Evolutionary conservation across 2,888 invertebrate genomes (phyloP), one percentile per base, ranked within the genome.

Genomic region (Diarsia brunnea): DNA sequence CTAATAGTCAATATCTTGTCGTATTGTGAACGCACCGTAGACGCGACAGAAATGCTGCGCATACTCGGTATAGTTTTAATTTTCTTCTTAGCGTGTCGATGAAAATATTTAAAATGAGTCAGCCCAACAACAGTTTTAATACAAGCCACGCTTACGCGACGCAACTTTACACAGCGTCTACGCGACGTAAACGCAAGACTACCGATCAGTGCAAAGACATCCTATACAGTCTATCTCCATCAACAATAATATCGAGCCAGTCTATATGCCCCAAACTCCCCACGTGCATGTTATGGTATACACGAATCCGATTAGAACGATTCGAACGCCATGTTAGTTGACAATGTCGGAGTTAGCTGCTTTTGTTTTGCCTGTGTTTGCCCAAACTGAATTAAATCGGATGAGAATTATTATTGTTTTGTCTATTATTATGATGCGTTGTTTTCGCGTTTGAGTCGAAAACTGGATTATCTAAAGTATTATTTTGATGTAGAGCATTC

Each of bases 301-400:
- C 78, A 82, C 69, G 71, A 84, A 87, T 84, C 74, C 87, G 87
- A 86, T 84, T 86, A 86, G 85, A 79, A 74, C 75, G 73, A 81
- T 86, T 84, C 78, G 67, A 87, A 79, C 68, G 85, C 63, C 75
- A 84, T 84, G 85, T 82, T 78, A 82, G 85, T 82, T 82, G 72
- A 78, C 79, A 78, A 87, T 78, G 75, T 79, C 60, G 73, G 75
- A 84, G 73, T 86, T 84, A 78, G 70, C 60, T 63, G 84, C 85
- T 84, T 86, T 85, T 81, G 87, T 85, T 86, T 68, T 47, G 74
- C 49, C 43, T 71, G 38, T 83, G 64, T 86, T 86, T 79, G 64
- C 43, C 72, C 66, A 83, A 84, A 84, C 79, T 76, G 84, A 85
- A 84, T 84, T 85, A 76, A 85, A 79, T 69, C 55, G 66, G 63